Conservation (phyloP, 2,113 vertebrate species). For the Hyperopisus bebe region DNA sequence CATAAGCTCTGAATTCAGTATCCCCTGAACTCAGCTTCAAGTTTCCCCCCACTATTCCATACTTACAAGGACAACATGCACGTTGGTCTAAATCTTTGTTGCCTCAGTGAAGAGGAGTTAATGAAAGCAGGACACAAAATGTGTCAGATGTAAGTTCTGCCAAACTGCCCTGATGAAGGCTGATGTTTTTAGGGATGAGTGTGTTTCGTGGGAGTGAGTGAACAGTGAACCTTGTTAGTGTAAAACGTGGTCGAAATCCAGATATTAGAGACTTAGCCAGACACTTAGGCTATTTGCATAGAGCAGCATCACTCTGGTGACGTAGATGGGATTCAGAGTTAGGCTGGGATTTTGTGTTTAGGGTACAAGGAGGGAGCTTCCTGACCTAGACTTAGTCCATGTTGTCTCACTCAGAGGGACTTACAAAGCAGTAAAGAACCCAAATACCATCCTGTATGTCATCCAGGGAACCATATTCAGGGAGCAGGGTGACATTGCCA, state of each 20-base stretch:
- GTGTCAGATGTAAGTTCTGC: background rate
- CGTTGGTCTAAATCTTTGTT: background rate
- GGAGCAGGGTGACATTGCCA: background rate
- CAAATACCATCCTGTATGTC: background rate
- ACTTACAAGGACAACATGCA: background rate
- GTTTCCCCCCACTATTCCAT: background rate
- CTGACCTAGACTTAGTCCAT: background rate
- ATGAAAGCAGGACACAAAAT: background rate
- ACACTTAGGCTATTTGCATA: background rate
- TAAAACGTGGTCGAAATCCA: background rate
- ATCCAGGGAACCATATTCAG: background rate
- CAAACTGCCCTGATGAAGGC: background rate
- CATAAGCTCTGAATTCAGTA: background rate
- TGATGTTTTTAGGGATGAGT: background rate
- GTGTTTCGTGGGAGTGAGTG: background rate
- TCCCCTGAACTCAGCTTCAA: background rate
- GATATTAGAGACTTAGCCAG: background rate
- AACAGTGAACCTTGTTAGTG: background rate
- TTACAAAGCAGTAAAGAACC: background rate
- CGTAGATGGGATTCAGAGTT: background rate
- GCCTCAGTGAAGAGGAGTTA: background rate
- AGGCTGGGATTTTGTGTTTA: background rate
- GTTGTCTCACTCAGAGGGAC: background rate
- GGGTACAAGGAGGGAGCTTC: background rate
- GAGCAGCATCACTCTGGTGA: background rate